Percentiles rank a stretch among this genome's conserved stretches.
These are phyloP conservation scores for Hypsibius dujardini DNA, from an alignment of 1,140 invertebrate genomes.

Conservation along the genomic window DNA sequence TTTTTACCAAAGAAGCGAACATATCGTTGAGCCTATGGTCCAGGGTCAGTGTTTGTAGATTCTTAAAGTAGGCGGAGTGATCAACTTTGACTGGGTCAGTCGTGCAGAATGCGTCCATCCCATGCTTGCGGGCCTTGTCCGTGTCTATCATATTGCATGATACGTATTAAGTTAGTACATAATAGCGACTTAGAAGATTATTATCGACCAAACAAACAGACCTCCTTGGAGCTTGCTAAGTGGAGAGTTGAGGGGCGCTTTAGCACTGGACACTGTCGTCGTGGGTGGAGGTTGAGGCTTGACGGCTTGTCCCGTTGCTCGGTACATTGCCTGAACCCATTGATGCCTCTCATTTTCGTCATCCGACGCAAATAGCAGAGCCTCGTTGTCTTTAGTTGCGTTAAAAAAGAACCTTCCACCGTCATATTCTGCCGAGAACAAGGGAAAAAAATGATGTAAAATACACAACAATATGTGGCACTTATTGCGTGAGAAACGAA, in stretches of 20 bases:
- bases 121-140: slow-evolving; percentile 87
- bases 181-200: slow-evolving; percentile 35
- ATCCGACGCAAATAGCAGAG: slow-evolving; percentile 83
- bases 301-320: slow-evolving; percentile 94
- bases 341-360: slow-evolving; percentile 95
- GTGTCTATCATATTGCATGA: slow-evolving; percentile 49
- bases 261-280: slow-evolving; percentile 32
- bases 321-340: slow-evolving; percentile 95
- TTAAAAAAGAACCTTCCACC: slow-evolving; percentile 90
- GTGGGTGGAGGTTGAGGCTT: slow-evolving; percentile 81
- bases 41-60: slow-evolving; percentile 72
- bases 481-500: slow-evolving; percentile 31
- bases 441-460: not conserved
- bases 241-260: slow-evolving; percentile 54
- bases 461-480: slow-evolving; percentile 18
- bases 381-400: slow-evolving; percentile 92
- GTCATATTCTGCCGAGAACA: slow-evolving; percentile 46
- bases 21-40: slow-evolving; percentile 90
- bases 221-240: slow-evolving; percentile 74
- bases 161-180: too few relatives aligned
- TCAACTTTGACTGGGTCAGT: slow-evolving; percentile 93
- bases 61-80: slow-evolving; percentile 75
- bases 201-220: slow-evolving; percentile 10
- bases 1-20: slow-evolving; percentile 82
- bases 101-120: slow-evolving; percentile 96